Base-by-base conservation (phyloP, 2,888 invertebrate genomes). In the Drosophila atripex region DNA sequence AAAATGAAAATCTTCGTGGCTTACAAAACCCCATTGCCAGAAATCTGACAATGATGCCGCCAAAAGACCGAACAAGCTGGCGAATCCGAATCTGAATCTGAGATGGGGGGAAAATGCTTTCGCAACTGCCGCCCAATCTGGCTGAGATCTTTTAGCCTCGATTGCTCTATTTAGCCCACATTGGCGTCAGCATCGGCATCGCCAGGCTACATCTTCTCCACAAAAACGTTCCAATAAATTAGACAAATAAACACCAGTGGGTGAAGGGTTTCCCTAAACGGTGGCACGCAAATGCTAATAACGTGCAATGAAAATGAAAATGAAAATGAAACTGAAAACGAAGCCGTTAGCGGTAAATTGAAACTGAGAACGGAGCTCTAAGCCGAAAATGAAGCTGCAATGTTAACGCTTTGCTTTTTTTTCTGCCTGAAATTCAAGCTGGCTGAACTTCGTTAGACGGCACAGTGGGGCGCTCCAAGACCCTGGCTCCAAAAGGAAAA, bases 161-260 rank as follows among this genome's bases (percentile, higher is more conserved):
- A 83, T 86, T 60, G 82, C 82, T 83, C 88, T 88, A 88, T 88
- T 83, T 88, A 86, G 80, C 76, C 74, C 77, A 72, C 86, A 65
- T 54, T 64, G 11, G 57, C 51, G 12, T 51, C n/a, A n/a, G n/a
- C n/a, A n/a, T n/a, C 50, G 35, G 35, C 35, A 11, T 21, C 49
- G 12, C 4, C 50, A 16, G n/a, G 11, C 45, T 9, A 30, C 21
- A 25, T 46, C 46, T 14, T n/a, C 18, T 21, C 9, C 58, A 47
- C 32, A 38, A 16, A 71, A 18, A 69, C 69, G 66, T 65, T 82
- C 79, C 76, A 86, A 88, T 83, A 88, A 88, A 86, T 88, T 83
- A 86, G 83, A 66, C 79, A 82, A 82, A 82, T 88, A 88, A 88
- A 83, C 82, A 85, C 85, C 65, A 53, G 73, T 71, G 61, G 70